Percentiles rank a stretch among this genome's conserved stretches.
Conservation (phyloP, 2,113 vertebrate genomes). For the Tichodroma muraria region DNA sequence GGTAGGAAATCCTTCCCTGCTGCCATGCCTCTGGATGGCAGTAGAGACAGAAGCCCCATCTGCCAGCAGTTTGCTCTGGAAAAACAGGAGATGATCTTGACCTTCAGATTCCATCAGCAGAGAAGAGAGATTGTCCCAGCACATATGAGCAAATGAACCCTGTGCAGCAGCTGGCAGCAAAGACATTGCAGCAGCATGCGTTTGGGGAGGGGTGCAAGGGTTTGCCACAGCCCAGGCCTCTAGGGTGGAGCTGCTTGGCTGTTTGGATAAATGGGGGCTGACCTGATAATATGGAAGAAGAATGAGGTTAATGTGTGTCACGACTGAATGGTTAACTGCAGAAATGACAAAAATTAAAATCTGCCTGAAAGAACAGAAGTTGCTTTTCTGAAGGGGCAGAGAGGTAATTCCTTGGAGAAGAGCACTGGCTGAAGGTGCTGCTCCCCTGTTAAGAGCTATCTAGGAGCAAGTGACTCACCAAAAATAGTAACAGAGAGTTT, state of each 20-base stretch:
- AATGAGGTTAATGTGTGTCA: not conserved
- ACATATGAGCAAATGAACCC: not conserved
- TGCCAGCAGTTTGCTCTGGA: not conserved
- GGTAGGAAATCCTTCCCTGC: not conserved
- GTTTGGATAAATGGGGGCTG: not conserved
- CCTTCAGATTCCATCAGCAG: not conserved
- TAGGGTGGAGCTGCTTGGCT: not conserved
- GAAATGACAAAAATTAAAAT: not conserved
- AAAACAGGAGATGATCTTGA: not conserved
- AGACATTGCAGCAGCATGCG: not conserved
- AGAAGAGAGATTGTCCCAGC: not conserved
- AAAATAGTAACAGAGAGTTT: not conserved
- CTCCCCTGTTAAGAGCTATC: not conserved
- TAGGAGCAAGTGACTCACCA: not conserved
- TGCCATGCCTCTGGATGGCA: not conserved
- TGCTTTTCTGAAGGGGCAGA: not conserved
- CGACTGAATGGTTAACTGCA: not conserved
- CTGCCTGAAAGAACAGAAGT: not conserved
- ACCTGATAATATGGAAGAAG: not conserved
- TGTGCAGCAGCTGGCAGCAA: not conserved
- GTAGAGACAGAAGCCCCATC: not conserved
- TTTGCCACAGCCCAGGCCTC: not conserved
- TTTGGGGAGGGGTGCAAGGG: not conserved
- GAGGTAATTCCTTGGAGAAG: not conserved
- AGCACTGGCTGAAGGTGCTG: rapidly evolving